phyloP scores from a whole-genome alignment of 2,113 vertebrate genomes.

The Crotalus viridis region DNA sequence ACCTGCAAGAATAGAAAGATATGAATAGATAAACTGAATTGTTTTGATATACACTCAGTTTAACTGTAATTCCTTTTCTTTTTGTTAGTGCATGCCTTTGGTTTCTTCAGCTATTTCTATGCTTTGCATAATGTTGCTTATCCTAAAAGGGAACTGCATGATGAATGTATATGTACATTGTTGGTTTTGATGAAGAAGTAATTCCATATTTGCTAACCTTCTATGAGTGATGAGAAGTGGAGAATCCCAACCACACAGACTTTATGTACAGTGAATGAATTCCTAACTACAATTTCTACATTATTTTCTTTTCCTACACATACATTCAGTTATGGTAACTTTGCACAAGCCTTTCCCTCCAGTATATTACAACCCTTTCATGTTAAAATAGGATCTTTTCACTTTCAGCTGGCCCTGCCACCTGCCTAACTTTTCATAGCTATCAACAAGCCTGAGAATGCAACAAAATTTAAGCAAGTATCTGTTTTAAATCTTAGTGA shows the following conservation, averaged over 20 bases:
- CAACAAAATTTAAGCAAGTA: neutral
- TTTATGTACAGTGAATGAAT: neutral
- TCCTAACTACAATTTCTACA: neutral
- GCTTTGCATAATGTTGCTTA: too few species aligned
- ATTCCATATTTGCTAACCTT: neutral
- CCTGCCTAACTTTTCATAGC: neutral
- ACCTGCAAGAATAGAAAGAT: too few species aligned
- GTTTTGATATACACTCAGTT: too few species aligned
- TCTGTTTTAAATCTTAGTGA: neutral
- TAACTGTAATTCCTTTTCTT: too few species aligned
- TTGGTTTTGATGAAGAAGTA: neutral
- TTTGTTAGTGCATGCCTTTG: too few species aligned
- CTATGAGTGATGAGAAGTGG: neutral
- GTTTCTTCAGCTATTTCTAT: too few species aligned
- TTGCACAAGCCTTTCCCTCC: neutral
- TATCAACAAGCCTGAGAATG: neutral
- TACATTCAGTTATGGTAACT: neutral
- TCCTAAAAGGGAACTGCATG: neutral
- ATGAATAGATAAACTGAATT: too few species aligned
- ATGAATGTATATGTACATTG: neutral
- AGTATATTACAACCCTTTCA: neutral
- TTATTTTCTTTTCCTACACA: neutral
- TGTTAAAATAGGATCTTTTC: too few species aligned
- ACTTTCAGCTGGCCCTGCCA: neutral
- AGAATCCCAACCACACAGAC: too few species aligned